Percentiles rank a stretch among this genome's conserved stretches.
phyloP scores from a whole-genome alignment of 2,113 vertebrate species.

The Lycocorax pyrrhopterus region DNA sequence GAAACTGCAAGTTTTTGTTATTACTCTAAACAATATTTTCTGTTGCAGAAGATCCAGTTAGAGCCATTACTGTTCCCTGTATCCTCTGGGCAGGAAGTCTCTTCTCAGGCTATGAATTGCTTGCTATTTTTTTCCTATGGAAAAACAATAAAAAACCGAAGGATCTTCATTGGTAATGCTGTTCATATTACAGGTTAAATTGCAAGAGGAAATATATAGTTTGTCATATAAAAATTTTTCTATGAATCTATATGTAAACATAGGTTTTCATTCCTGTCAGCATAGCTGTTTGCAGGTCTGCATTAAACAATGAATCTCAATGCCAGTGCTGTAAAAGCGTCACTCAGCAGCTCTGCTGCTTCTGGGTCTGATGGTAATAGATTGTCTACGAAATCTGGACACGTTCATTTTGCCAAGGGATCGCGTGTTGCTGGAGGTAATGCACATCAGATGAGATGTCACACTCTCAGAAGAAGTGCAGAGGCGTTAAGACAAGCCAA shows the following conservation, averaged over 20 bases:
- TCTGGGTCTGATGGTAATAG: constrained; percentile 41
- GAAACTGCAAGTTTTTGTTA: neutral
- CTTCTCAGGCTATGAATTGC: neutral
- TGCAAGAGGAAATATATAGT: neutral
- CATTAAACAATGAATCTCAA: constrained; percentile 21
- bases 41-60: neutral
- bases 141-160: neutral
- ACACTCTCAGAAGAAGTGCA: constrained; percentile 48
- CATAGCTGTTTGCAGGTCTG: neutral
- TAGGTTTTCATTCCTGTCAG: neutral
- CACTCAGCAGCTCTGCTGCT: constrained; percentile 4
- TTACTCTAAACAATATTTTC: constrained; percentile 1
- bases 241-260: neutral
- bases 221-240: neutral
- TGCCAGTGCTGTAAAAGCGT: neutral
- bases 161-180: neutral
- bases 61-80: neutral
- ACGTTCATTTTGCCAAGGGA: constrained; percentile 52
- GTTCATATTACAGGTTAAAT: neutral
- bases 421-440: constrained; percentile 54
- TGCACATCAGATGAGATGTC: constrained; percentile 71
- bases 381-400: constrained; percentile 57
- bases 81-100: neutral
- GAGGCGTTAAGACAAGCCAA: constrained; percentile 53
- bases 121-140: neutral